Base-by-base conservation (phyloP, 2,888 invertebrate species). In the Spilarctia lutea region DNA sequence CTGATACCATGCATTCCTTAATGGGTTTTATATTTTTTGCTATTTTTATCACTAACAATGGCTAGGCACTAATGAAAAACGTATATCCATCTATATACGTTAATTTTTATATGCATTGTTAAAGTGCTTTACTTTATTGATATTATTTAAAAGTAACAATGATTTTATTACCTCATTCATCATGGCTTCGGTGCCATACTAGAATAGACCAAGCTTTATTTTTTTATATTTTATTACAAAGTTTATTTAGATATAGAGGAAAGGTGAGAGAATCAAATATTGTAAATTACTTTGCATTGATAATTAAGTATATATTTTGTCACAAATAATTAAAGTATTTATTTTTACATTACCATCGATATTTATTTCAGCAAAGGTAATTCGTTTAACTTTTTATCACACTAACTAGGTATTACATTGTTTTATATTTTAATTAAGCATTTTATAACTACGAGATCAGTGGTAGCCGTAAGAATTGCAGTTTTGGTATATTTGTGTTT, bases 131-230 rank as follows among this genome's bases (percentile, higher is more conserved):
- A 71, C 52, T 56, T 63, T 30, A 66, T 76, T 73, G 74, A 74
- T 80, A 81, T 72, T 79, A 76, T 65, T 70, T 72, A 1, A 63
- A 27, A 63, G 27, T 30, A 63, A 60, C 60, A 30, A 60, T 60
- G 13, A 72, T 77, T 66, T 67, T 48, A 79, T 83, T 81, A 85
- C 79, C 81, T 83, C 79, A 78, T 70, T 69, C 45, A 69, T 79
- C 65, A 78, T 79, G 78, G 85, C 82, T 75, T 66, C n/a, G 65
- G 86, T 87, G 87, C 86, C 86, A 86, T 86, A 83, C 16, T 78
- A 80, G 79, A 75, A 72, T 82, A 80, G 72, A 79, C 77, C 75
- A 80, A 75, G 80, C 65, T 81, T 81, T 78, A 68, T 78, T 78
- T 78, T 78, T 77, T 56, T 71, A 75, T 76, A 74, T 79, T 81